Percentiles rank a stretch among this genome's conserved stretches.
phyloP scores from a whole-genome alignment of 2,888 invertebrate species.

The Folsomia candida region DNA sequence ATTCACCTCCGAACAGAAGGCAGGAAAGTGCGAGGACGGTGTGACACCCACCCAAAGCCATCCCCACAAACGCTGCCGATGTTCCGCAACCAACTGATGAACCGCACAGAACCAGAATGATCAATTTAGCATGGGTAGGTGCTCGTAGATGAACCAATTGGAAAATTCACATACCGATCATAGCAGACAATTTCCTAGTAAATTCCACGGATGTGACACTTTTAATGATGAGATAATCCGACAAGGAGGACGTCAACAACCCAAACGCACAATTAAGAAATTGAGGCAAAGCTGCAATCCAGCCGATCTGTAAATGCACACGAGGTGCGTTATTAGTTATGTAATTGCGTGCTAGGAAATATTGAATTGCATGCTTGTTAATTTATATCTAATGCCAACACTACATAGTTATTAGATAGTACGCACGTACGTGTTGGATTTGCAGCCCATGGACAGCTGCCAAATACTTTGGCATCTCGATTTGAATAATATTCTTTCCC shows the following conservation, averaged over 20 bases:
- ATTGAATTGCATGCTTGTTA: neutral
- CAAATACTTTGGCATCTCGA: slow-evolving; percentile 80
- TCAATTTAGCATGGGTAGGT: no score
- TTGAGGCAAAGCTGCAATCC: slow-evolving; percentile 59
- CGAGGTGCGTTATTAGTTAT: no score
- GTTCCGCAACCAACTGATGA: neutral
- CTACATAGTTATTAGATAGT: no score
- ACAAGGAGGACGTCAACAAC: slow-evolving; percentile 64
- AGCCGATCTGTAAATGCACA: slow-evolving; percentile 59
- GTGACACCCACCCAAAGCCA: slow-evolving; percentile 55
- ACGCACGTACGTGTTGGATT: slow-evolving; percentile 65
- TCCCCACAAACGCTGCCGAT: slow-evolving; percentile 60
- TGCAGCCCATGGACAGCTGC: slow-evolving; percentile 76
- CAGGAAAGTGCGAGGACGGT: neutral
- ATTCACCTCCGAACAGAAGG: neutral
- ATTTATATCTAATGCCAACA: no score
- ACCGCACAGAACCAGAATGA: no score
- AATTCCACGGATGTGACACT: slow-evolving; percentile 53
- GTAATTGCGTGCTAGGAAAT: no score
- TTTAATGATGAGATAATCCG: slow-evolving; percentile 61
- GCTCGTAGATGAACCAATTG: no score
- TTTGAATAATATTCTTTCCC: slow-evolving; percentile 80
- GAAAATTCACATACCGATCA: slow-evolving; percentile 53
- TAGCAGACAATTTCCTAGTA: slow-evolving; percentile 57
- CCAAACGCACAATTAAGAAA: slow-evolving; percentile 66